Base-by-base conservation (phyloP, 1,140 invertebrate genomes). In the Nasonia longicornis region DNA sequence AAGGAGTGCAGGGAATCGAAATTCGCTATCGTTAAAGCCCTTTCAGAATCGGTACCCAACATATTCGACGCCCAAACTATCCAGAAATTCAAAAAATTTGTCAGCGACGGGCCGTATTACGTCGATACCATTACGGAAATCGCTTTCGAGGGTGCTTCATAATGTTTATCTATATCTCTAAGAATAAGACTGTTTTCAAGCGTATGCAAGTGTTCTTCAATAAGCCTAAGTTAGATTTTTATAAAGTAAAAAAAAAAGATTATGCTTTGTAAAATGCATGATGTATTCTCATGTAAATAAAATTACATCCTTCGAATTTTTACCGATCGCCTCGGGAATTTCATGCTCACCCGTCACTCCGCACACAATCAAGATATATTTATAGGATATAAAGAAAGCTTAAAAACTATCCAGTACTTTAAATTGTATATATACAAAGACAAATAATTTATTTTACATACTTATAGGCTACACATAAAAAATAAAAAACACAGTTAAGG, bases 1-100 rank as follows among this genome's bases (percentile, higher is more conserved):
- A 96, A 95, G 86, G 93, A 95, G 79, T 94, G 93, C 31, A 95
- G 95, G 86, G 94, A 95, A 85, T 87, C 90, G 0, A 97, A 97
- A 86, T 97, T 93, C 89, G 92, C 93, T 81, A 91, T 97, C 26
- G 92, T 97, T 10, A 91, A 92, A 84, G 90, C 91, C 70, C 87
- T 97, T 38, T 90, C 93, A 1, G 89, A 92, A n/a, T 94, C 94
- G 63, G 85, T 89, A 3, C 52, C 87, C 2, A 86, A 91, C 38
- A 91, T 94, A 79, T 96, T 97, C 87, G 93, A 95, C 82, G 86
- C 91, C 11, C 90, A 91, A 64, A 94, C 92, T 8, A 91, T 92
- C 78, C 85, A 92, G 69, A 92, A 92, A 84, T 90, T 97, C 10
- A 91, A 93, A 77, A 90, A 92, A 20, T 96, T 93, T 89, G 92